A percentile compares a stretch with the other conserved stretches of the same genome.
These are phyloP conservation scores for Okapia johnstoni DNA, from an alignment of 2,113 vertebrate species.

Conservation along the genomic window DNA sequence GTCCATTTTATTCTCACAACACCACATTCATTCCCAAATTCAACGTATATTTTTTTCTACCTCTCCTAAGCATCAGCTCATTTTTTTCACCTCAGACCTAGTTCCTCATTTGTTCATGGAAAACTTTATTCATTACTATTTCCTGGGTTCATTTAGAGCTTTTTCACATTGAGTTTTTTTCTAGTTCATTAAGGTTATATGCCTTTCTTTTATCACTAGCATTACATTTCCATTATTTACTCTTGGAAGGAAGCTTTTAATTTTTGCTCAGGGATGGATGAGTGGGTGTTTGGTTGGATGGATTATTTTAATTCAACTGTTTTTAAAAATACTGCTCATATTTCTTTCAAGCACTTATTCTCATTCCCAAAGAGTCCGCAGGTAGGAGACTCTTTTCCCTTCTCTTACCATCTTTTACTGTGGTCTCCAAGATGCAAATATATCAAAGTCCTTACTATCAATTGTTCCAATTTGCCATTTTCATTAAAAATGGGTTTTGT, in stretches of 20 bases:
- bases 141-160: neutral
- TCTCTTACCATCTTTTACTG: neutral
- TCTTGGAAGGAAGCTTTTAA: neutral
- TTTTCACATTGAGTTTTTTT: neutral
- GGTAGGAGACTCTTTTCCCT: neutral
- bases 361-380: neutral
- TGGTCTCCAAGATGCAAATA: neutral
- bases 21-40: neutral
- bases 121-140: neutral
- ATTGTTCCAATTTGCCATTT: neutral
- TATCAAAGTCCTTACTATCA: neutral
- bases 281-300: neutral
- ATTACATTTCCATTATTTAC: neutral
- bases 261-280: neutral
- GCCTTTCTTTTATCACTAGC: neutral
- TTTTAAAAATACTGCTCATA: neutral
- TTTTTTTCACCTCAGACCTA: neutral
- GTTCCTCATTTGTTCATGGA: neutral
- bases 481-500: neutral
- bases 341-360: neutral
- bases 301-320: neutral
- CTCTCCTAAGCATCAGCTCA: neutral
- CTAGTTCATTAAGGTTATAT: neutral
- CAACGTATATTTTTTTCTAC: neutral
- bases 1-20: neutral